These are phyloP conservation scores for Phrixothrix hirtus DNA, from an alignment of 2,888 invertebrate species.

Conservation along the genomic window DNA sequence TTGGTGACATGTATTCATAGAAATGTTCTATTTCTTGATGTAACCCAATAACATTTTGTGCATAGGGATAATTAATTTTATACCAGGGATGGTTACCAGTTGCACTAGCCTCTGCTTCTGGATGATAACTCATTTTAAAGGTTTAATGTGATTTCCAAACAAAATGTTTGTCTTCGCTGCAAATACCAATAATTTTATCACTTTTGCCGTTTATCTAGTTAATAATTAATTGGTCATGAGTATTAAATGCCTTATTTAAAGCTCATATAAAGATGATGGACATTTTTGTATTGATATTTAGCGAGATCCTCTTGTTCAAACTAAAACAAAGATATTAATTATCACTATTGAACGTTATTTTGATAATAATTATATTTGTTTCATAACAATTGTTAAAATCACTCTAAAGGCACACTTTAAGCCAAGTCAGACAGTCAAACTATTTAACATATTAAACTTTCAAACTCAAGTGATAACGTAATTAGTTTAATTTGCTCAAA, in stretches of 20 bases:
- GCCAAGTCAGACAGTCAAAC: too few relatives aligned
- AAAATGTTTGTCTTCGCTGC: slow-evolving; percentile 55
- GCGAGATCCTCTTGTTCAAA: slow-evolving; percentile 98
- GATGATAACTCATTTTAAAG: slow-evolving; percentile 85
- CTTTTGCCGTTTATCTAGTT: slow-evolving; percentile 51
- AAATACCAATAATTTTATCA: slow-evolving; percentile 49
- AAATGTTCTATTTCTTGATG: slow-evolving; percentile 98
- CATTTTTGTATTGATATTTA: slow-evolving; percentile 62
- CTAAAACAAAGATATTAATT: slow-evolving; percentile 92
- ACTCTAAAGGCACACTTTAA: slow-evolving; percentile 44
- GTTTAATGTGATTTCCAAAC: slow-evolving; percentile 95
- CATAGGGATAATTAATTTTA: slow-evolving; percentile 74
- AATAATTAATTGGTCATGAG: slow-evolving; percentile 43
- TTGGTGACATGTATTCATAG: slow-evolving; percentile 92
- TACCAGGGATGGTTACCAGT: slow-evolving; percentile 91
- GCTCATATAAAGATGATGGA: slow-evolving; percentile 48
- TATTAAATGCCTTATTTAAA: slow-evolving; percentile 54
- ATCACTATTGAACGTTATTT: slow-evolving; percentile 35
- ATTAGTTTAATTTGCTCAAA: too few relatives aligned
- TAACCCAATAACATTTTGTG: slow-evolving; percentile 83
- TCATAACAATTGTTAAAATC: slow-evolving; percentile 33
- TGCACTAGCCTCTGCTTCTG: slow-evolving; percentile 79
- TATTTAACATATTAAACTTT: too few relatives aligned
- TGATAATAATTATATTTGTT: slow-evolving; percentile 35
- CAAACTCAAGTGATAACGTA: too few relatives aligned